These are phyloP conservation scores for Amazona ochrocephala DNA, from an alignment of 2,797 vertebrate species.

Conservation along the genomic window DNA sequence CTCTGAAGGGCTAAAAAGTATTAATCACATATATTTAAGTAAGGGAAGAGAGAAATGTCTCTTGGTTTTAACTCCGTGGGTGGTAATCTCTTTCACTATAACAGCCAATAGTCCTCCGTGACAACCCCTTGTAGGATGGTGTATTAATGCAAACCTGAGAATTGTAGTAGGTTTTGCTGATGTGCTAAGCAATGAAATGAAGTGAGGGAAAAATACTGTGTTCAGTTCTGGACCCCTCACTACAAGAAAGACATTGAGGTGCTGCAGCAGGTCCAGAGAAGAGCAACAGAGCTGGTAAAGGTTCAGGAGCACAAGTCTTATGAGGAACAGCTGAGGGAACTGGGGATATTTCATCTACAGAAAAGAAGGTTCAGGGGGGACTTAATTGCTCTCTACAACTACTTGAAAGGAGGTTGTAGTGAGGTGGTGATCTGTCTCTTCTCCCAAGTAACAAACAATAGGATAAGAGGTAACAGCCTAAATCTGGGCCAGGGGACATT, in stretches of 20 bases:
- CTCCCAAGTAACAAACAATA: not conserved
- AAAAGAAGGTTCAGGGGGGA: not conserved
- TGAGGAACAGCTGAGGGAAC: not conserved
- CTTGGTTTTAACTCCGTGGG: not conserved
- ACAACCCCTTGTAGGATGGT: not conserved
- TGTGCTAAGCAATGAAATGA: not conserved
- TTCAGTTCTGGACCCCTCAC: not conserved
- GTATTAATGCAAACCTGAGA: not conserved
- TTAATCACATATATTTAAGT: not conserved
- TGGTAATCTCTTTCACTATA: not conserved
- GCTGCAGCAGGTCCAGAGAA: not conserved
- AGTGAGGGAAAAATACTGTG: not conserved
- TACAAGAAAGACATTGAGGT: not conserved
- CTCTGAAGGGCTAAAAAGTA: not conserved
- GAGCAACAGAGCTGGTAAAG: not conserved
- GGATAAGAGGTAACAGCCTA: not conserved
- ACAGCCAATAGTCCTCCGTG: not conserved
- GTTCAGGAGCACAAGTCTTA: not conserved
- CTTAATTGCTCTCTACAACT: not conserved
- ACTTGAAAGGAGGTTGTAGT: not conserved
- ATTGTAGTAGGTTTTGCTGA: not conserved
- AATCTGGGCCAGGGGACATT: not conserved
- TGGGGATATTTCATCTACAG: not conserved
- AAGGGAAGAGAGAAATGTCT: not conserved
- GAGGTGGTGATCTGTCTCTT: not conserved